phyloP scores from a whole-genome alignment of 2,113 vertebrate species.

The Rhineura floridana region DNA sequence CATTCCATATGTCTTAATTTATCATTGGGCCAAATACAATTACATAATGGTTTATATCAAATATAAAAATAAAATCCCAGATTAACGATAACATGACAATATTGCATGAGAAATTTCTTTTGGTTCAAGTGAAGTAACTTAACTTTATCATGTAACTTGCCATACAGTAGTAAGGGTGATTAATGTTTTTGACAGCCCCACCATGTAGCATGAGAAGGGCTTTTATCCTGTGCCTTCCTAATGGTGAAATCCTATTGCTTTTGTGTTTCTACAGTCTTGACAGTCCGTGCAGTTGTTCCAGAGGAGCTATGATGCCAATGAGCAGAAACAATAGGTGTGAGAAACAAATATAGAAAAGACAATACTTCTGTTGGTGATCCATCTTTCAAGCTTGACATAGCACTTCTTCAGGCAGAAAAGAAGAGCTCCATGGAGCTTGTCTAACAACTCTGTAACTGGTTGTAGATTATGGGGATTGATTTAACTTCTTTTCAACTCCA shows the following conservation, averaged over 20 bases:
- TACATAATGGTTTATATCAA: neutral
- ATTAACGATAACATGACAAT: neutral
- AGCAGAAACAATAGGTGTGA: conserved; percentile 12
- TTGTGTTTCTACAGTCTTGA: neutral
- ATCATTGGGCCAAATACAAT: neutral
- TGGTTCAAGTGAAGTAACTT: neutral
- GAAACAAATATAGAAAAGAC: conserved; percentile 3
- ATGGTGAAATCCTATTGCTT: neutral
- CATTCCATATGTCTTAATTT: neutral
- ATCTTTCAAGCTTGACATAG: conserved; percentile 24
- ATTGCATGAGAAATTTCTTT: neutral
- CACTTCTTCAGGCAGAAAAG: conserved; percentile 20
- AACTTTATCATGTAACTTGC: neutral
- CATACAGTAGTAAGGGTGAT: neutral
- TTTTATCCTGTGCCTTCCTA: neutral
- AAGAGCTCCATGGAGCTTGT: conserved; percentile 2
- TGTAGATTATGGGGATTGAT: conserved; percentile 28
- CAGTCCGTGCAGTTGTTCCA: neutral
- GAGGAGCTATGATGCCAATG: conserved; percentile 1
- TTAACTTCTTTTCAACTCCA: conserved; percentile 18
- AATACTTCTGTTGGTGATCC: neutral
- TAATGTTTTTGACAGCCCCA: neutral
- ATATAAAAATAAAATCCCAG: neutral
- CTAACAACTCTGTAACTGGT: neutral
- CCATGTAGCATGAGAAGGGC: neutral